A percentile compares a stretch with the other conserved stretches of the same genome.
These are phyloP conservation scores for Megalurothrips usitatus DNA, from an alignment of 2,888 invertebrate species.

Conservation along the genomic window DNA sequence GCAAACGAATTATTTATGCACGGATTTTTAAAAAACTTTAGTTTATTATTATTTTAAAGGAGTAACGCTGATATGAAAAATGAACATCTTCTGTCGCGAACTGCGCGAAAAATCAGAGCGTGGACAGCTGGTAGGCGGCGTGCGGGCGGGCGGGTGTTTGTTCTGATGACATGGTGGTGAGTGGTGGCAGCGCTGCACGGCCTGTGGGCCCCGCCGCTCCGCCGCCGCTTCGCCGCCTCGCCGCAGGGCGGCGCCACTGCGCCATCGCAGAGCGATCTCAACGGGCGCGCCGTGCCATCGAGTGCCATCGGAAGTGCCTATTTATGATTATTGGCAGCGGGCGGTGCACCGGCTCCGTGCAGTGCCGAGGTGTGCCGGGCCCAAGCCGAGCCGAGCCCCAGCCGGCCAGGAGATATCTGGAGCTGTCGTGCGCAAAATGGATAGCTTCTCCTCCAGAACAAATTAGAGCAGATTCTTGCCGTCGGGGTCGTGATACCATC, in stretches of 20 bases:
- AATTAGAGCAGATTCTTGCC: constrained; percentile 26
- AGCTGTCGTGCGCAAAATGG: constrained; percentile 15
- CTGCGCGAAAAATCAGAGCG: too few species aligned
- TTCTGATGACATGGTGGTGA: not conserved
- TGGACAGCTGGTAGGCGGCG: too few species aligned
- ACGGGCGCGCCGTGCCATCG: not conserved
- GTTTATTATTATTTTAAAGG: too few species aligned
- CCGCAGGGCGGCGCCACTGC: not conserved
- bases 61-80: too few species aligned
- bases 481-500: not conserved
- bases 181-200: not conserved
- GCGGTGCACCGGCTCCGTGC: not conserved
- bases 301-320: constrained; percentile 6
- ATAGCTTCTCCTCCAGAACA: constrained; percentile 26
- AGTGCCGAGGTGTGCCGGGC: not conserved
- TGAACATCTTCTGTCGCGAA: too few species aligned
- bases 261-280: too few species aligned
- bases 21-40: too few species aligned
- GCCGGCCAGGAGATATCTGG: not conserved
- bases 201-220: not conserved
- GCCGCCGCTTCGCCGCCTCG: not conserved
- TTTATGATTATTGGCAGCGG: constrained; percentile 20
- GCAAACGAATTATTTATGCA: too few species aligned
- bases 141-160: too few species aligned
- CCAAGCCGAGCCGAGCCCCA: not conserved